Conservation (phyloP, 1,140 invertebrate genomes). For the Coptotermes formosanus region DNA sequence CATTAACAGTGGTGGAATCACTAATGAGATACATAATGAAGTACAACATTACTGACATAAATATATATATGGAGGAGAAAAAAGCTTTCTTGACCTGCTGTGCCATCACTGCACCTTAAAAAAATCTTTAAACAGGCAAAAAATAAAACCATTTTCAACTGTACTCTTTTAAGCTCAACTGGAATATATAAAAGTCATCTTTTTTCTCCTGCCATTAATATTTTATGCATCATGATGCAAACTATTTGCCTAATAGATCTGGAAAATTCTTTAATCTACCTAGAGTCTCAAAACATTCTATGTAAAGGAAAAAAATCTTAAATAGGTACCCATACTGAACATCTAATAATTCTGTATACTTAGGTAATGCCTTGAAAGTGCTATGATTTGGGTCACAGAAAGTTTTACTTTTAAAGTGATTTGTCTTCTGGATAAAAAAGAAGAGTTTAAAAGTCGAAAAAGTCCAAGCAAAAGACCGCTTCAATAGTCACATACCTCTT, state of each 20-base stretch:
- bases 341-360: no score
- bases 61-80: slow-evolving; percentile 1
- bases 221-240: neutral
- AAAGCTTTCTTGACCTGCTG: neutral
- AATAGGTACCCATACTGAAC: neutral
- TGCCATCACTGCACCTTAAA: no score
- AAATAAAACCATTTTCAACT: no score
- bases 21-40: neutral
- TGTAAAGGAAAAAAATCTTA: neutral
- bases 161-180: neutral
- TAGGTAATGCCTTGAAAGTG: no score
- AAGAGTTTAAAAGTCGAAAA: no score
- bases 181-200: neutral
- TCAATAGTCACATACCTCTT: no score
- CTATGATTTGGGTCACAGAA: no score
- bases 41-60: neutral
- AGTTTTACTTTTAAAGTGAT: no score
- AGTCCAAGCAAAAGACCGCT: no score
- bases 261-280: neutral
- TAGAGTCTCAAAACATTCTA: neutral
- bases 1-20: neutral
- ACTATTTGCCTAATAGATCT: neutral
- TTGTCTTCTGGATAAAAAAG: no score
- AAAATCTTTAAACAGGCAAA: no score
- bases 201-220: neutral